Base-by-base conservation (phyloP, 2,888 invertebrate genomes). In the Sabatieria punctata region DNA sequence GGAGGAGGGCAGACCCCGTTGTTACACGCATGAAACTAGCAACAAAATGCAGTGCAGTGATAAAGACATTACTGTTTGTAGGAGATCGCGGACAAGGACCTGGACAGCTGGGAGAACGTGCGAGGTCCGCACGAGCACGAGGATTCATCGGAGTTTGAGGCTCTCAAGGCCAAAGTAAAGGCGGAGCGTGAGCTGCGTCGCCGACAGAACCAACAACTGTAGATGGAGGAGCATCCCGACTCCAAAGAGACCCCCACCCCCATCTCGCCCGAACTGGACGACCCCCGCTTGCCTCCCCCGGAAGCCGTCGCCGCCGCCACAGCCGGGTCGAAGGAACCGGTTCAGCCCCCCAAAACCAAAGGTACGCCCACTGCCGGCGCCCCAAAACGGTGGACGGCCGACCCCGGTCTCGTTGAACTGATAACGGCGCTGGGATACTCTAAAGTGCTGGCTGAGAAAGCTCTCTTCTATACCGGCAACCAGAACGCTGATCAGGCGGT, bases 81-180 rank as follows among this genome's bases (percentile, higher is more conserved):
- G n/a, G n/a, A n/a, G n/a, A n/a, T n/a, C n/a, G n/a, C n/a, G n/a
- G n/a, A n/a, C 38, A 51, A 22, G 42, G 46, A 25, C 52, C 52
- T 36, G 30, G 61, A 61, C 27, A 54, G 52, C 45, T 61, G 60
- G 60, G 55, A 55, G 30, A 61, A 61, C 49, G 55, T 61, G 41
- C 57, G 61, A 27, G 61, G 60, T n/a, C 61, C 61, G 23, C 48
- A 59, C 37, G 55, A 55, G n/a, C 54, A 53, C 4, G 61, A 61
- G 45, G 57, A 59, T 49, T 54, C 56, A 43, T 48, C 50, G 15
- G 49, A 57, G 37, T 60, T 58, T 48, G 46, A 48, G 30, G 38
- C 21, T 49, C 52, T 39, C 39, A 52, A 24, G 40, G 45, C 23
- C 51, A 54, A 39, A 48, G 53, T 26, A 50, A 52, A 40, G 27